Conservation (phyloP, 1,140 invertebrate genomes). For the Hypsibius dujardini region DNA sequence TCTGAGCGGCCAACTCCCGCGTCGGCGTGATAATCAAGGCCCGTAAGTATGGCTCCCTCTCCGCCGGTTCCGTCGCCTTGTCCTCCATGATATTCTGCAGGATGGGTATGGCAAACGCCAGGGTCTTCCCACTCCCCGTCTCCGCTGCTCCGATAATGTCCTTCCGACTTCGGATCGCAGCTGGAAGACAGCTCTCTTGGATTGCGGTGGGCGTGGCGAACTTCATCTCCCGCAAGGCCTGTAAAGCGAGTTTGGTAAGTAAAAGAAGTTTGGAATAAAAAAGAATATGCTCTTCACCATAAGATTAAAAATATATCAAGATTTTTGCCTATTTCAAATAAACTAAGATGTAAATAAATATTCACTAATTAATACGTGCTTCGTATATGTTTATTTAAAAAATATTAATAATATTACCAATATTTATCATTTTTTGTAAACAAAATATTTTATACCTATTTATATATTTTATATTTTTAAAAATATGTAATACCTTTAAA, state of each 20-base stretch:
- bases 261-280: conserved; percentile 49
- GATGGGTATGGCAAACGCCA: conserved; percentile 88
- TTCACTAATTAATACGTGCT: too few species aligned
- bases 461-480: too few species aligned
- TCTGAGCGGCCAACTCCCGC: conserved; percentile 80
- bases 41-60: conserved; percentile 28
- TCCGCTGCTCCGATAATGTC: conserved; percentile 89
- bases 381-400: too few species aligned
- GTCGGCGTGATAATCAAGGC: conserved; percentile 81
- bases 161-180: conserved; percentile 61
- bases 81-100: conserved; percentile 59
- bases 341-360: too few species aligned
- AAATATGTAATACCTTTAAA: too few species aligned
- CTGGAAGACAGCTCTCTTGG: conserved; percentile 51
- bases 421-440: too few species aligned
- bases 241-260: too few species aligned
- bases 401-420: too few species aligned
- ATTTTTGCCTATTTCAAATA: too few species aligned
- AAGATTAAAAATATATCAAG: too few species aligned
- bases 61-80: conserved; percentile 27
- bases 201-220: conserved; percentile 70
- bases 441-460: too few species aligned
- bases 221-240: conserved; percentile 50
- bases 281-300: too few species aligned
- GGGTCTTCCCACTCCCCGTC: conserved; percentile 91